Percentiles rank a stretch among this genome's conserved stretches.
These are phyloP conservation scores for Stercorarius parasiticus DNA, from an alignment of 2,113 vertebrate genomes.

Conservation along the genomic window DNA sequence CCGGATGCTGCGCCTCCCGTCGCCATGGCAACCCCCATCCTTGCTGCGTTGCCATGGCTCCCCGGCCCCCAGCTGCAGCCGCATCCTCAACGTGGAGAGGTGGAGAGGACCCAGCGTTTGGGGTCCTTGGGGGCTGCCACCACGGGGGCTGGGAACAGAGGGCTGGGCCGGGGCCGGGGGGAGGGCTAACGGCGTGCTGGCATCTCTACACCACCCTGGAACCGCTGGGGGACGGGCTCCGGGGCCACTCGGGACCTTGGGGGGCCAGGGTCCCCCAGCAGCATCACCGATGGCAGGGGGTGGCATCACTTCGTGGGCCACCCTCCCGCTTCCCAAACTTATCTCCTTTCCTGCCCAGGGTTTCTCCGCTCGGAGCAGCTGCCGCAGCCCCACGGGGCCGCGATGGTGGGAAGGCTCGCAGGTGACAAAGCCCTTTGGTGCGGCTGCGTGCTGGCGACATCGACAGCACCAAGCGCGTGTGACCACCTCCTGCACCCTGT, in stretches of 20 bases:
- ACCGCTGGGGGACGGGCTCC: accelerated
- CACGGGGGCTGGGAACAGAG: background rate
- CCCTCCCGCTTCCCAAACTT: background rate
- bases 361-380: accelerated
- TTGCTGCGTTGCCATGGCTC: constrained; percentile 50
- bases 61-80: constrained; percentile 32
- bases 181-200: background rate
- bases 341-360: background rate
- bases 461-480: accelerated
- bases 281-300: background rate
- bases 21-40: constrained; percentile 55
- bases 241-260: background rate
- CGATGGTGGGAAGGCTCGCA: accelerated
- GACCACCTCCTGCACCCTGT: background rate
- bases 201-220: background rate
- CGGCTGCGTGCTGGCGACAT: accelerated
- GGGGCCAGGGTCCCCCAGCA: background rate
- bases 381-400: accelerated
- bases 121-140: background rate
- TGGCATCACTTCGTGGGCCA: background rate
- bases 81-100: background rate
- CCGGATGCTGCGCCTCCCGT: background rate
- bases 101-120: background rate
- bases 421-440: background rate
- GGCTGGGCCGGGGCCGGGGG: accelerated